Evolutionary conservation across 2,113 vertebrate species (phyloP), one percentile per base, ranked within the genome.

Genomic region (Orthonyx spaldingii): DNA sequence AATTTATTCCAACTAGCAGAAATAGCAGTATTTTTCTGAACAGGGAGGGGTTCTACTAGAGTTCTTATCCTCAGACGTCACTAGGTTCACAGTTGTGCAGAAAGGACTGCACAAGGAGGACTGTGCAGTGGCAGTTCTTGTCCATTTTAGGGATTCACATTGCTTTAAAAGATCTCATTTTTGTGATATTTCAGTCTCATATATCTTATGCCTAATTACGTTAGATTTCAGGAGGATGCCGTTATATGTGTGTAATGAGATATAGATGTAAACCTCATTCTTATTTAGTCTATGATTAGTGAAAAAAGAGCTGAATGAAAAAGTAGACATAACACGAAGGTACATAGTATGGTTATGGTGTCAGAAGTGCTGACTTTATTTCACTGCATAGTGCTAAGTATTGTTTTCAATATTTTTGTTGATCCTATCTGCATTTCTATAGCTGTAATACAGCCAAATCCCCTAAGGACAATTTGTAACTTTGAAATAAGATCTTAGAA

Each of bases 241-340:
- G 32, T 56, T 79, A n/a, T 17, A 37, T 83, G 33, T 90, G 6
- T 83, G 71, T 90, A 88, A 94, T 56, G 59, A 82, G 59, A 93
- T 81, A 85, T 3, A 42, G 44, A 83, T 83, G 24, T 60, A 72
- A 77, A 44, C 7, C 17, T 88, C 10, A 39, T 66, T 95, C 35
- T 47, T 97, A 90, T 57, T 92, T 95, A 37, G 66, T 89, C 83
- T 94, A 6, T 77, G 50, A 65, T 55, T 87, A 90, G 46, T 76
- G 22, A 49, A 87, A 64, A 56, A 52, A 39, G 18, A 74, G 5
- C 28, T 71, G 41, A 32, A 75, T 60, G 22, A 70, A 85, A 72
- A 94, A 57, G 80, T 35, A 95, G 84, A 87, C 83, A 77, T 93
- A 94, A 93, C 47, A 95, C 59, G 23, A 85, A 86, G 22, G 18